These are phyloP conservation scores for Drosophila bipectinata DNA, from an alignment of 1,140 invertebrate genomes.

Conservation along the genomic window DNA sequence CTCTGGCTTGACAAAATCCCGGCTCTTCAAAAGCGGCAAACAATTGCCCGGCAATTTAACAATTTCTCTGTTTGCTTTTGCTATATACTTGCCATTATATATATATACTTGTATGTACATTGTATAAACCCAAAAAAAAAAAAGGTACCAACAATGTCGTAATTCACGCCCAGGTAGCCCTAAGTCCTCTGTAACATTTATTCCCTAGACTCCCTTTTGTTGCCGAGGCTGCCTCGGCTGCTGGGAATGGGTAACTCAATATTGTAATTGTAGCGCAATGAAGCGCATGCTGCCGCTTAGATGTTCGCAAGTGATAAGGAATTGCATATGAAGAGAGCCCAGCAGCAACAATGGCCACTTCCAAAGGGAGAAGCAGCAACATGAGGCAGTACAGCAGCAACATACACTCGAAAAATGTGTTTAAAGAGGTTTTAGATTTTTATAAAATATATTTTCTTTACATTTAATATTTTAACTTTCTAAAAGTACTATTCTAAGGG, in stretches of 20 bases:
- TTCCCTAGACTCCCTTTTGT: slow-evolving; percentile 30
- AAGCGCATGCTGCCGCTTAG: slow-evolving; percentile 80
- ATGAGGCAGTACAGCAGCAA: slow-evolving; percentile 11
- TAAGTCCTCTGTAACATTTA: slow-evolving; percentile 55
- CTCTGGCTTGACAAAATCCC: slow-evolving; percentile 38
- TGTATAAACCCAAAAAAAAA: slow-evolving; percentile 21
- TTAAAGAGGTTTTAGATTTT: not conserved
- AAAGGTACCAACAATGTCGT: slow-evolving; percentile 73
- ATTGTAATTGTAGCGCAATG: slow-evolving; percentile 84
- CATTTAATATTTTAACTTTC: too few relatives aligned
- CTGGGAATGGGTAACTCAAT: slow-evolving; percentile 82
- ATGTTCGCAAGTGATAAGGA: slow-evolving; percentile 83
- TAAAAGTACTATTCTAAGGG: too few relatives aligned
- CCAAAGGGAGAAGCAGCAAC: slow-evolving; percentile 22
- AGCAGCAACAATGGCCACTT: slow-evolving; percentile 59
- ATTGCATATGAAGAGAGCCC: slow-evolving; percentile 75
- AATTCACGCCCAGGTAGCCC: slow-evolving; percentile 78
- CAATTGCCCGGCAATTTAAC: slow-evolving; percentile 66
- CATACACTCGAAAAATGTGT: slow-evolving; percentile 3
- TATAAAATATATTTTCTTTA: not conserved
- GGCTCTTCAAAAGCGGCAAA: slow-evolving; percentile 50
- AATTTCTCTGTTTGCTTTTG: slow-evolving; percentile 66
- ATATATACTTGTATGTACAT: not conserved
- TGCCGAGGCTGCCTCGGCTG: slow-evolving; percentile 27
- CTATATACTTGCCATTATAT: not conserved